Conservation (phyloP, 2,113 vertebrate genomes). For the Gnathonemus longibarbis region DNA sequence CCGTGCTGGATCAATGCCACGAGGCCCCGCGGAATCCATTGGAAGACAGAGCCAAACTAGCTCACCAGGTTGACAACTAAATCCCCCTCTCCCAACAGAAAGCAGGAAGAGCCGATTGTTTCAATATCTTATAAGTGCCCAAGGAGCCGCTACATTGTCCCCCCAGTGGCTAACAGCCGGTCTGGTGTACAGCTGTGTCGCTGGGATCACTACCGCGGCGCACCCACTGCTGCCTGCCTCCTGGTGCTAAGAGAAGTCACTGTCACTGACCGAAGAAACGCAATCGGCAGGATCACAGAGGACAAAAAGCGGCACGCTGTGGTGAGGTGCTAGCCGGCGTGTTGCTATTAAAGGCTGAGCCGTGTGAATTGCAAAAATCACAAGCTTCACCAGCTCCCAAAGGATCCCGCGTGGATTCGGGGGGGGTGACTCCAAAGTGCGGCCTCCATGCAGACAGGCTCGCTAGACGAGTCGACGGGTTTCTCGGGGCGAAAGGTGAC, state of each 20-base stretch:
- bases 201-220: background rate
- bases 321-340: background rate
- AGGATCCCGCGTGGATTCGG: constrained; percentile 31
- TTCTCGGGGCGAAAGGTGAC: constrained; percentile 30
- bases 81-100: background rate
- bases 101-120: constrained; percentile 10
- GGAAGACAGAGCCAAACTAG: constrained; percentile 17
- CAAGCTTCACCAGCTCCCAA: constrained; percentile 14
- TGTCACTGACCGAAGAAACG: background rate
- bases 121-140: constrained; percentile 21
- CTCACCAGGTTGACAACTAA: constrained; percentile 17
- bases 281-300: constrained; percentile 22
- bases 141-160: background rate
- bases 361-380: constrained; percentile 27
- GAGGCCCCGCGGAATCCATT: constrained; percentile 19
- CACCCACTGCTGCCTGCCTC: background rate
- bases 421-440: constrained; percentile 11
- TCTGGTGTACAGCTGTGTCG: background rate
- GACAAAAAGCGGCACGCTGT: constrained; percentile 8
- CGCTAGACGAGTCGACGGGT: constrained; percentile 25
- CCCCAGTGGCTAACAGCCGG: constrained; percentile 18
- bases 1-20: constrained; percentile 1
- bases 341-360: constrained; percentile 24
- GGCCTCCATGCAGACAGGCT: constrained; percentile 15
- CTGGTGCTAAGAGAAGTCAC: background rate